Conservation (phyloP, 35 echinoderm and acorn worm genomes). For the Eucidaris tribuloides region DNA sequence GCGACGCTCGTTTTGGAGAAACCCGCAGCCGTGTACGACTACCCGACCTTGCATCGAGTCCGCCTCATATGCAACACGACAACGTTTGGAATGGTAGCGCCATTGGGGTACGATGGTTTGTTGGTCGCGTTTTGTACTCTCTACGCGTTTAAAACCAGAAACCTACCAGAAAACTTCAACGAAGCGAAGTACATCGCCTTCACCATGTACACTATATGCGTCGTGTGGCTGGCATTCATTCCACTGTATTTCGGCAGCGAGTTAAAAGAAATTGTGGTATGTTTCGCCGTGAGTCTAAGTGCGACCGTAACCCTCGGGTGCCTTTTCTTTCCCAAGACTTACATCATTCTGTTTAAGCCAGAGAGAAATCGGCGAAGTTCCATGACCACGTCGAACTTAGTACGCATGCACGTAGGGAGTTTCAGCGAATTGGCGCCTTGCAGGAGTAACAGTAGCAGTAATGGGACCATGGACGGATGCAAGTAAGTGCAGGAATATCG, state of each 20-base stretch:
- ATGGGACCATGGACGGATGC: constrained; percentile 64
- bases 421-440: constrained; percentile 77
- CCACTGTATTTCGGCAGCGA: constrained; percentile 79
- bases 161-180: constrained; percentile 98
- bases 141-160: constrained; percentile 97
- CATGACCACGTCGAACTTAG: constrained; percentile 91
- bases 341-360: constrained; percentile 92
- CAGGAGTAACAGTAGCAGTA: constrained; percentile 59
- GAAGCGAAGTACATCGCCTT: constrained; percentile 99
- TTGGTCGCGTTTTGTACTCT: constrained; percentile 90
- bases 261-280: constrained; percentile 82
- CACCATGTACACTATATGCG: constrained; percentile 97
- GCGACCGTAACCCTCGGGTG: constrained; percentile 84
- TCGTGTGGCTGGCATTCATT: constrained; percentile 93
- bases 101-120: constrained; percentile 83
- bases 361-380: constrained; percentile 92
- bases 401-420: constrained; percentile 97
- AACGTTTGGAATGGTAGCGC: constrained; percentile 66
- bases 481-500: too few relatives aligned
- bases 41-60: constrained; percentile 50
- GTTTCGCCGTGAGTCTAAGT: constrained; percentile 91
- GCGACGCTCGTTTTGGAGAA: constrained; percentile 69
- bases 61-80: constrained; percentile 73
- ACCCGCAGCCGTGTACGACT: constrained; percentile 58
- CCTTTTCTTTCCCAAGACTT: constrained; percentile 93